Base-by-base conservation (phyloP, 2,113 vertebrate genomes). In the Pelusios castaneus region DNA sequence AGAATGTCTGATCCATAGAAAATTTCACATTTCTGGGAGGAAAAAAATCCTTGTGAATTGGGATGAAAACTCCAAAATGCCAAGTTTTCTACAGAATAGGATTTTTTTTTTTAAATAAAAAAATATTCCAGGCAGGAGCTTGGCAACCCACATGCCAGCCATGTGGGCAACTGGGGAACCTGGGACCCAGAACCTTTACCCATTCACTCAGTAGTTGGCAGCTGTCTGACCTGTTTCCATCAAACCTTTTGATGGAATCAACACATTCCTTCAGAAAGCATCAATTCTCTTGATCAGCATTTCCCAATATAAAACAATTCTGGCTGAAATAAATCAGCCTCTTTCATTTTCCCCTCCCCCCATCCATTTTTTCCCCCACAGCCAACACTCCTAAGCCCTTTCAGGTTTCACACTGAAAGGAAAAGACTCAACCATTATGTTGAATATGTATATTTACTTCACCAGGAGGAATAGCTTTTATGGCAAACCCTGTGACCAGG, bases 221-320 rank as follows among this genome's bases (percentile, higher is more conserved):
- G 82, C 52, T 93, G 86, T 56, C 84, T 81, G 82, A 92, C 85
- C 87, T 82, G 70, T 88, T 87, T 76, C 90, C 77, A 85, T 87
- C 90, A 41, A 1, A 8, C 85, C 49, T 70, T 19, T 82, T 90
- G 94, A 92, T 80, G 94, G 91, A 87, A 82, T 0, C 51, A 88
- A 94, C 86, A 76, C 43, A 2, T 90, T 87, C 76, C 81, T 70
- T 78, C 52, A 2, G 0, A 54, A 82, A 24, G 73, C 63, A 19
- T 34, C 31, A 52, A 19, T 29, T 87, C 89, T 83, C 1, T 0
- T 25, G 41, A 58, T 29, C 85, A 80, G 41, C 60, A 89, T 67
- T 60, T 47, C 80, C 51, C 75, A 82, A 89, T 60, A 56, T 76
- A 83, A 79, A 90, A 92, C n/a, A 2, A 41, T 45, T 47, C 47